Evolutionary conservation across 2,888 invertebrate genomes (phyloP).

Genomic region (Hypolimnas misippus): DNA sequence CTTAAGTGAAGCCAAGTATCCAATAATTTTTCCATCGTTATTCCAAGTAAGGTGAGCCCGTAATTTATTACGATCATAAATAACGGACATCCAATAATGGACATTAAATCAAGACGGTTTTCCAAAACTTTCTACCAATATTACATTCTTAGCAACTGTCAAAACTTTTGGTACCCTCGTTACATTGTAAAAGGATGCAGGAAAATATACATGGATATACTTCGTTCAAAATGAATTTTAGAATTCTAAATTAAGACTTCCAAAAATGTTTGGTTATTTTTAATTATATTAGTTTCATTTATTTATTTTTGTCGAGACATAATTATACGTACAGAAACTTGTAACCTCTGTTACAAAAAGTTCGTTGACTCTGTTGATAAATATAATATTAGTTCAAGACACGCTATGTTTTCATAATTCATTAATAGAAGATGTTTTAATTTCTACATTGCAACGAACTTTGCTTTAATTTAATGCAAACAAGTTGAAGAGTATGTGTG

Average conservation of each 20-base stretch:
- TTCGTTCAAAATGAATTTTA: neutral
- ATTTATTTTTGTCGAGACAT: too few relatives aligned
- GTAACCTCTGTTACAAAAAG: too few relatives aligned
- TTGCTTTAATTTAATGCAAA: neutral
- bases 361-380: neutral
- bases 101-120: constrained; percentile 44
- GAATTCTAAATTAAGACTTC: neutral
- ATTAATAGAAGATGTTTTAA: neutral
- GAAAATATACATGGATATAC: neutral
- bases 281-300: too few relatives aligned
- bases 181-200: constrained; percentile 25
- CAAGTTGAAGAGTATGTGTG: neutral
- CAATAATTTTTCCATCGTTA: constrained; percentile 39
- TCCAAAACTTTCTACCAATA: constrained; percentile 42
- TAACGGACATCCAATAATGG: constrained; percentile 51
- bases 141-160: constrained; percentile 48
- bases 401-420: neutral
- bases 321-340: too few relatives aligned
- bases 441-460: neutral
- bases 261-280: too few relatives aligned
- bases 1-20: constrained; percentile 30
- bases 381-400: neutral
- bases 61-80: constrained; percentile 50
- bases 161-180: constrained; percentile 48
- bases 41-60: constrained; percentile 42